A percentile compares a stretch with the other conserved stretches of the same genome.
phyloP scores from a whole-genome alignment of 2,113 vertebrate genomes.

The Numida meleagris region DNA sequence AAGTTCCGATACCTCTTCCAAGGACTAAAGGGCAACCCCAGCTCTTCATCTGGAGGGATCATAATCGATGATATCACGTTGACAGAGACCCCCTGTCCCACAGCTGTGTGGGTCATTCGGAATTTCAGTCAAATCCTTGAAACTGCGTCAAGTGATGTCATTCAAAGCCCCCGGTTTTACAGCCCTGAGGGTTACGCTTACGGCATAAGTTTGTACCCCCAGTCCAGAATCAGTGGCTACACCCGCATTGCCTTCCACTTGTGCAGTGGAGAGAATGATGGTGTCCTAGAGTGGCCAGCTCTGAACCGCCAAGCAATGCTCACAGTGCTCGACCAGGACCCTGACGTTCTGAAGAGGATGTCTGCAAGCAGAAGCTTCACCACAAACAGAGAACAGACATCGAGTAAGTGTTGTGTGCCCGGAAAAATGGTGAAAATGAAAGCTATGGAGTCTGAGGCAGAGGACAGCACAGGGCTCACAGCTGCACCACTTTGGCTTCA shows the following conservation, averaged over 20 bases:
- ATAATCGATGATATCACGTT: slow-evolving; percentile 87
- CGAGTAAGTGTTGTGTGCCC: slow-evolving; percentile 7
- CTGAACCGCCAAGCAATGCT: slow-evolving; percentile 83
- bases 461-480: neutral
- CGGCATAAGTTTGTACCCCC: slow-evolving; percentile 77
- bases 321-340: slow-evolving; percentile 89
- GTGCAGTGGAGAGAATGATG: slow-evolving; percentile 87
- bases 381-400: slow-evolving; percentile 58
- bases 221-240: slow-evolving; percentile 5
- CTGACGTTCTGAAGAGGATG: slow-evolving; percentile 85
- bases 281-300: slow-evolving; percentile 87
- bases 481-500: neutral
- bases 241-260: slow-evolving; percentile 82
- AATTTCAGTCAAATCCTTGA: slow-evolving; percentile 84
- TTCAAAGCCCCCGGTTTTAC: slow-evolving; percentile 87
- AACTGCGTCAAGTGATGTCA: neutral
- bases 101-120: slow-evolving; percentile 82
- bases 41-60: slow-evolving; percentile 81
- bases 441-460: neutral
- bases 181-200: slow-evolving; percentile 89
- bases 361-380: slow-evolving; percentile 86
- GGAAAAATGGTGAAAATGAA: neutral
- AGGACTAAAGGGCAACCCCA: slow-evolving; percentile 77
- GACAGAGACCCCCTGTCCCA: slow-evolving; percentile 85
- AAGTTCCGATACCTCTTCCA: slow-evolving; percentile 94